Conservation (phyloP, 2,797 vertebrate genomes). For the Artibeus lituratus region DNA sequence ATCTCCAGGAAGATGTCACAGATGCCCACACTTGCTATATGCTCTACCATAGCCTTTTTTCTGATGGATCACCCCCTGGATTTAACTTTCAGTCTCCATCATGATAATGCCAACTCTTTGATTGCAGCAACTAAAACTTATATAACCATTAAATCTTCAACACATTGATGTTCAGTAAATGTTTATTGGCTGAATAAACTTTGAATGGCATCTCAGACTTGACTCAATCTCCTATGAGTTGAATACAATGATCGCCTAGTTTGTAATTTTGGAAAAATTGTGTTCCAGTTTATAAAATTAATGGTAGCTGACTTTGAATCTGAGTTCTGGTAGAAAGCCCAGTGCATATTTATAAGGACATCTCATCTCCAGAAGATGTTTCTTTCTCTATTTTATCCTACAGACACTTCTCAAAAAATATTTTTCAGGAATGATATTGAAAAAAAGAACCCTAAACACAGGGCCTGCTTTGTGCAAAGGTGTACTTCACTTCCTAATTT, state of each 20-base stretch:
- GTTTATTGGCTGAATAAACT: background rate
- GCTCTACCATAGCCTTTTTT: background rate
- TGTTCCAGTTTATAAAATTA: background rate
- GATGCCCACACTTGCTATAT: background rate
- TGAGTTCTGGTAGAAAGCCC: background rate
- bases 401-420: background rate
- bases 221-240: background rate
- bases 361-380: background rate
- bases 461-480: background rate
- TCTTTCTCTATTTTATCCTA: background rate
- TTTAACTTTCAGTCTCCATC: background rate
- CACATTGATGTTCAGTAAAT: background rate
- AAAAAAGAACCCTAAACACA: background rate
- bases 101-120: background rate
- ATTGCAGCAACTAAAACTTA: background rate
- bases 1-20: background rate
- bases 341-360: background rate
- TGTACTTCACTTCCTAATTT: constrained; percentile 1
- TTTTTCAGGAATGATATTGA: background rate
- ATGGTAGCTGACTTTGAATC: background rate
- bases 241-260: background rate
- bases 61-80: background rate
- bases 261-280: background rate
- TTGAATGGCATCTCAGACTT: background rate
- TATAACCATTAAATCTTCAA: background rate